phyloP scores from a whole-genome alignment of 2,113 vertebrate genomes.

The Gnathonemus echidnorhynchus region DNA sequence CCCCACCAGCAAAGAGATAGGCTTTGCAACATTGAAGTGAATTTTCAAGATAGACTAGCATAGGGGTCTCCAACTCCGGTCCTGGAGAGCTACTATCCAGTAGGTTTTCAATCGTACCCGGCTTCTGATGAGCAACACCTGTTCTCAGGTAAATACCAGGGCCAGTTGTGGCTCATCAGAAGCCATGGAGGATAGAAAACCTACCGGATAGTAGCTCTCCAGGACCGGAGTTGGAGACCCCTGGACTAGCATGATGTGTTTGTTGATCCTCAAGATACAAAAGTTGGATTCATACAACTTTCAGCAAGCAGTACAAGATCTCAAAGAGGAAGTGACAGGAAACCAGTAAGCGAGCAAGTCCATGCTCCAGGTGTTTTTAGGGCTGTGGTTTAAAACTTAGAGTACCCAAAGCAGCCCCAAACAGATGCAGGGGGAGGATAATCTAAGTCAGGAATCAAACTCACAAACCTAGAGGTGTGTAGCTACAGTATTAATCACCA shows the following conservation, averaged over 20 bases:
- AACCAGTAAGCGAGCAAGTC: neutral
- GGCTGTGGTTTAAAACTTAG: neutral
- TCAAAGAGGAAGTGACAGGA: neutral
- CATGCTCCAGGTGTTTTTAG: neutral
- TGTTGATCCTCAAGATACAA: neutral
- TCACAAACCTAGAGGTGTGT: neutral
- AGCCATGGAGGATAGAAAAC: too few relatives aligned
- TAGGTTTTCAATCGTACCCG: too few relatives aligned
- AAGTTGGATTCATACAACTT: neutral
- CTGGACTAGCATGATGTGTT: neutral
- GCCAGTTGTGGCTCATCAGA: too few relatives aligned
- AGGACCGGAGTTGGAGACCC: too few relatives aligned
- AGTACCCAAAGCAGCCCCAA: neutral
- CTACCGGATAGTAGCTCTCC: too few relatives aligned
- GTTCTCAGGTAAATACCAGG: too few relatives aligned
- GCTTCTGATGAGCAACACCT: too few relatives aligned
- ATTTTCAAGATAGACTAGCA: neutral
- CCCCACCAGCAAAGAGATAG: neutral
- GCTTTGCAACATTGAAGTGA: neutral
- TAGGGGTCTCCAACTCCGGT: too few relatives aligned
- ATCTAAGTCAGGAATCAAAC: neutral
- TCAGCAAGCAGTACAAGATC: neutral
- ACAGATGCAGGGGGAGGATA: neutral
- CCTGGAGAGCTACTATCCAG: too few relatives aligned
- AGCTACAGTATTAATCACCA: neutral